These are phyloP conservation scores for Pachyuromys duprasi DNA, from an alignment of 2,797 vertebrate species.

Conservation along the genomic window DNA sequence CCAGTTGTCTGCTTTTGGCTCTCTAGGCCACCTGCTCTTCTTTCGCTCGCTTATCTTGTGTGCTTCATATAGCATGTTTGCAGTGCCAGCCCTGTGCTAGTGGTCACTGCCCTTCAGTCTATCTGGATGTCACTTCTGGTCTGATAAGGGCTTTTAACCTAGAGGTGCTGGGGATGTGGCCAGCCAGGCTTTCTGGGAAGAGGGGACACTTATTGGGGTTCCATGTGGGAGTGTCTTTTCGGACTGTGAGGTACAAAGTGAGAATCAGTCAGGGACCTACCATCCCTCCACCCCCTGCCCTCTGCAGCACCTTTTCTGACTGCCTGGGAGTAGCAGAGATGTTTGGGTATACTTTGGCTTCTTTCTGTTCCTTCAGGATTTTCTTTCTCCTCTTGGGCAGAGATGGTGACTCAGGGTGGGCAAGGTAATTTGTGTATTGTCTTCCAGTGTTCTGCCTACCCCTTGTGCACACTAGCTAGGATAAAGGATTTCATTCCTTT, in stretches of 20 bases:
- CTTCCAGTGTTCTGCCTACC: accelerated
- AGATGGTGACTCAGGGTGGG: not conserved
- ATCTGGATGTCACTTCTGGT: not conserved
- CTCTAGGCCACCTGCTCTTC: not conserved
- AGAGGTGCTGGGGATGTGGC: not conserved
- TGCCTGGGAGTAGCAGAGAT: not conserved
- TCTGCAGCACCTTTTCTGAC: no score
- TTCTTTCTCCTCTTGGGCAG: not conserved
- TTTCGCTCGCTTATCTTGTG: accelerated
- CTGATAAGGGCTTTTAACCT: not conserved
- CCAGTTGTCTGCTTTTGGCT: not conserved
- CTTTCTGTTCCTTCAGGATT: not conserved
- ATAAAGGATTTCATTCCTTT: not conserved
- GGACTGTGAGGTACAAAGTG: not conserved
- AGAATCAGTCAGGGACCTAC: not conserved
- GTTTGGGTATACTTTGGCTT: no score
- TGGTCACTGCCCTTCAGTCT: not conserved
- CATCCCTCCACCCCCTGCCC: not conserved
- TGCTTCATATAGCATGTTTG: not conserved
- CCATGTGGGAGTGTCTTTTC: not conserved
- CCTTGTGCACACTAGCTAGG: not conserved
- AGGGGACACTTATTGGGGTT: not conserved
- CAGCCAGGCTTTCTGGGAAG: not conserved
- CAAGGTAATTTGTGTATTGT: accelerated
- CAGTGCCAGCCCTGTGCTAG: not conserved